Evolutionary conservation across 1,140 invertebrate species (phyloP).

Genomic region (Chlorops oryzae): DNA sequence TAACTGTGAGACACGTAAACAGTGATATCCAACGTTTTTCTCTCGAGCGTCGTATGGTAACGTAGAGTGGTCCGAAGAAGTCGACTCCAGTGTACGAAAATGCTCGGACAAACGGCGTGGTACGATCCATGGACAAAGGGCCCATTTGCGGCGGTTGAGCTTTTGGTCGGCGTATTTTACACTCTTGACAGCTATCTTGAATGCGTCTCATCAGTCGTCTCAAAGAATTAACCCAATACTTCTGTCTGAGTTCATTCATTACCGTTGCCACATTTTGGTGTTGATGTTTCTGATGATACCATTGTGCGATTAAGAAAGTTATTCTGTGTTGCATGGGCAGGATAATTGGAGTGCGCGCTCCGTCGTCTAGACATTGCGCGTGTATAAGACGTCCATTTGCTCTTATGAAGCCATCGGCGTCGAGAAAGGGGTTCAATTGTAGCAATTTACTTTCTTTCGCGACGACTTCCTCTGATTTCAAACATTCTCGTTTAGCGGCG

Average conservation of each 20-base stretch:
- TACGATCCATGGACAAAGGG: background rate
- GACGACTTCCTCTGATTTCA: too few relatives aligned
- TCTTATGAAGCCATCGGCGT: too few relatives aligned
- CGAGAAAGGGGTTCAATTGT: too few relatives aligned
- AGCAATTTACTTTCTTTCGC: too few relatives aligned
- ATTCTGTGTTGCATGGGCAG: background rate
- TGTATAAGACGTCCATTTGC: too few relatives aligned
- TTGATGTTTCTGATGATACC: background rate
- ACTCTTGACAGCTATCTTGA: background rate
- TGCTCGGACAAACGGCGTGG: background rate
- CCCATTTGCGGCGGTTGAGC: background rate
- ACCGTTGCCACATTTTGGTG: conserved; percentile 1
- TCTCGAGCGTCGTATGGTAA: background rate
- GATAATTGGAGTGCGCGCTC: too few relatives aligned
- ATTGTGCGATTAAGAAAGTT: background rate
- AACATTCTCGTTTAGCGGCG: too few relatives aligned
- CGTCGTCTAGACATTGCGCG: too few relatives aligned
- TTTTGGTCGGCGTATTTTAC: background rate
- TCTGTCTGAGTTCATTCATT: conserved; percentile 1
- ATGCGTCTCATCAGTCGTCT: background rate
- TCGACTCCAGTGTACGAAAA: background rate
- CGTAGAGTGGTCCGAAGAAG: background rate
- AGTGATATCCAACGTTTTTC: background rate
- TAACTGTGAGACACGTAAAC: conserved; percentile 3
- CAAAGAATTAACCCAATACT: background rate